These are phyloP conservation scores for Gryllus longicercus DNA, from an alignment of 2,888 invertebrate species.

Conservation along the genomic window DNA sequence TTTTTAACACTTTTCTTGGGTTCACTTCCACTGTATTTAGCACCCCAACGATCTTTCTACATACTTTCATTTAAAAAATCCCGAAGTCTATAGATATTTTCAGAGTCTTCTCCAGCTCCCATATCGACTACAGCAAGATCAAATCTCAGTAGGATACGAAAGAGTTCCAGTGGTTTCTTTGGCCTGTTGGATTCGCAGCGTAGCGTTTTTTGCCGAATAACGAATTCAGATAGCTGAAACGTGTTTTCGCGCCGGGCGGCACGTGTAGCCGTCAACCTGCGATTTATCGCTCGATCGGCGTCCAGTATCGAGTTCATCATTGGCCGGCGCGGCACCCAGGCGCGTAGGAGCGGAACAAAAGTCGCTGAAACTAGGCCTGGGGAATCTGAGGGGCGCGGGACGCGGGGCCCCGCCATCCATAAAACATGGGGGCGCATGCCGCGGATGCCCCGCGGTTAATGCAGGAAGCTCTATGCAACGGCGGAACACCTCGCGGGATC, in stretches of 20 bases:
- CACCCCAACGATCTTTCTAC: too few relatives aligned
- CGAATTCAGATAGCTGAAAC: neutral
- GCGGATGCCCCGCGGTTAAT: neutral
- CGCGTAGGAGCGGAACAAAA: neutral
- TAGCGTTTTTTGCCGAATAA: neutral
- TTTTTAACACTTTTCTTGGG: too few relatives aligned
- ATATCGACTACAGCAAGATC: too few relatives aligned
- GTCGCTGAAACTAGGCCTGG: neutral
- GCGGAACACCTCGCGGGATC: neutral
- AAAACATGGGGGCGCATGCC: neutral
- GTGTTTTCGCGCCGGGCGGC: neutral
- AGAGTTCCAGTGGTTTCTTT: too few relatives aligned
- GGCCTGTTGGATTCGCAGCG: neutral
- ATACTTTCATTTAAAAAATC: too few relatives aligned
- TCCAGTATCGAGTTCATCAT: neutral
- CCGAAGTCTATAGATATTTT: too few relatives aligned
- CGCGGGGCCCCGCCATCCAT: neutral
- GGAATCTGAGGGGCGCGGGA: neutral
- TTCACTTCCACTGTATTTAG: too few relatives aligned
- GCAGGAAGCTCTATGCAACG: conserved; percentile 17
- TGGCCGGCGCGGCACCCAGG: neutral
- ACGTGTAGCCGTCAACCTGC: neutral
- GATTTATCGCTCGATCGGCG: neutral
- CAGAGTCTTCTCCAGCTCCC: too few relatives aligned
- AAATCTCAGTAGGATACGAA: too few relatives aligned